phyloP scores from a whole-genome alignment of 64 coral and sea anemone species.

The Orbicella faveolata region DNA sequence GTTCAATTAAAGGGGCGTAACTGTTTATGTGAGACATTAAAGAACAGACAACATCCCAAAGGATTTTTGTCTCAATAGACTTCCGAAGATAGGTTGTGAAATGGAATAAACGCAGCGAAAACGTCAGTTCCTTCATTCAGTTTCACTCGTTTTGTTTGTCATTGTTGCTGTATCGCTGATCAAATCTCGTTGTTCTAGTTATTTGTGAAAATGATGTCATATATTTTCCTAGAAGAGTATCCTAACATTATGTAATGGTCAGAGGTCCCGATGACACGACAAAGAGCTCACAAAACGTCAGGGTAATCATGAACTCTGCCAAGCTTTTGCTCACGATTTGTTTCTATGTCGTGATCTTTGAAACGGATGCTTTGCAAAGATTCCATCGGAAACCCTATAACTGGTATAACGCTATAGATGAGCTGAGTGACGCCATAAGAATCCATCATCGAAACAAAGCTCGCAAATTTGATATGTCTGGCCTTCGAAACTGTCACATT shows the following conservation, averaged over 20 bases:
- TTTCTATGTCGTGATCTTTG: background rate
- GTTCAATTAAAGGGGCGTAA: background rate
- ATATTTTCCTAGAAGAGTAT: background rate
- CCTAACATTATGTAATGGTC: background rate
- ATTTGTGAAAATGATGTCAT: background rate
- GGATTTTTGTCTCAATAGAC: too few species aligned
- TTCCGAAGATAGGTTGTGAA: too few species aligned
- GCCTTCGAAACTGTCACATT: too few species aligned
- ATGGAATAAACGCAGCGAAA: too few species aligned
- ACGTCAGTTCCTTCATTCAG: too few species aligned
- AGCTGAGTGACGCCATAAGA: background rate
- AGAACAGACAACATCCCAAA: background rate
- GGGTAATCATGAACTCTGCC: background rate
- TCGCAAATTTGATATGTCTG: background rate
- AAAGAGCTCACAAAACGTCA: background rate
- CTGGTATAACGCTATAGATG: background rate
- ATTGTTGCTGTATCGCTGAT: background rate
- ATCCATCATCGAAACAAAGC: background rate
- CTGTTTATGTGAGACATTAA: background rate
- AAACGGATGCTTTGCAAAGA: background rate
- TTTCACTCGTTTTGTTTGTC: too few species aligned
- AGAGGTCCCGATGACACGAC: background rate
- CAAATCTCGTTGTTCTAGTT: background rate
- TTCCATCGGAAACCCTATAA: background rate
- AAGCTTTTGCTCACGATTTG: conserved; percentile 6